A percentile compares a stretch with the other conserved stretches of the same genome.
Conservation (phyloP, 1,140 invertebrate species). For the Drosophila littoralis region DNA sequence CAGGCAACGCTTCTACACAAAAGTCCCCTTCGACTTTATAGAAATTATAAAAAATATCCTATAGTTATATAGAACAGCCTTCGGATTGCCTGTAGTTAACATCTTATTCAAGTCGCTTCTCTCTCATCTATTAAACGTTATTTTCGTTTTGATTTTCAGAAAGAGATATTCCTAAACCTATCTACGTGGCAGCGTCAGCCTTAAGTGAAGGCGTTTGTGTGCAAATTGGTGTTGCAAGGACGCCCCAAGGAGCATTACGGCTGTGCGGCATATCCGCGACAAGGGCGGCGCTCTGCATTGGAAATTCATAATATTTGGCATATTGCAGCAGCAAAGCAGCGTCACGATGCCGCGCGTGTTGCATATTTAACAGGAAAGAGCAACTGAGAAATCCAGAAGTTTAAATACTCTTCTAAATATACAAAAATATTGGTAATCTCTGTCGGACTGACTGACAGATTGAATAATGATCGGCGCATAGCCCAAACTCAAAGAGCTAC, state of each 20-base stretch:
- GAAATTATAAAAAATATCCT: too few species aligned
- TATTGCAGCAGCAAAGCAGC: slow-evolving; percentile 16
- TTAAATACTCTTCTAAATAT: neutral
- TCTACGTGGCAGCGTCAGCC: neutral
- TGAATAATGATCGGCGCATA: neutral
- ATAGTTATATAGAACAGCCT: too few species aligned
- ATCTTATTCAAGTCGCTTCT: too few species aligned
- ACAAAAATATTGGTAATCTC: neutral
- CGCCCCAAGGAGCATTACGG: slow-evolving; percentile 20
- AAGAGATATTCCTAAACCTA: slow-evolving; percentile 2
- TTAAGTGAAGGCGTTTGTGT: slow-evolving; percentile 15
- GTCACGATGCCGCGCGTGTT: slow-evolving; percentile 8
- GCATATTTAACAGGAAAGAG: neutral
- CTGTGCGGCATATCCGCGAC: slow-evolving; percentile 2
- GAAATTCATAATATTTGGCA: slow-evolving; percentile 71
- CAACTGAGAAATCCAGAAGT: neutral
- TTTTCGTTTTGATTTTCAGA: neutral
- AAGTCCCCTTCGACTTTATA: neutral
- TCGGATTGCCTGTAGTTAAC: too few species aligned
- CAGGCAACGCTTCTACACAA: slow-evolving; percentile 17
- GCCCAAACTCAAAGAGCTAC: neutral
- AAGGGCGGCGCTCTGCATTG: slow-evolving; percentile 44
- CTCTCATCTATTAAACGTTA: neutral
- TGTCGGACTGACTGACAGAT: neutral
- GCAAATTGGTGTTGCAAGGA: slow-evolving; percentile 53